These are phyloP conservation scores for Euwallacea fornicatus DNA, from an alignment of 1,140 invertebrate species.

Conservation along the genomic window DNA sequence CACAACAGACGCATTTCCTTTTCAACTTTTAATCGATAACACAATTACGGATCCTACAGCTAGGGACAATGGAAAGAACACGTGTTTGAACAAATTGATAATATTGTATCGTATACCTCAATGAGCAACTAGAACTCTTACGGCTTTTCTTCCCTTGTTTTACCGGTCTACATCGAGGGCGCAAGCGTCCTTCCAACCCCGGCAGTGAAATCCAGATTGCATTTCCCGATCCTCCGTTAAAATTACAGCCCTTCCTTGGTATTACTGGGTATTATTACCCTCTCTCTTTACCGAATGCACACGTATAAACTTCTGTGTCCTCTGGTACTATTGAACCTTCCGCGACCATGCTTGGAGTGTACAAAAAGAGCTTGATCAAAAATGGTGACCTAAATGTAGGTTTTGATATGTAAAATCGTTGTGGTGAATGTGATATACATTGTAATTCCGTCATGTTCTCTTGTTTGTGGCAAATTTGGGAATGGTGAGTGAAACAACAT, in stretches of 20 bases:
- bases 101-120: no score
- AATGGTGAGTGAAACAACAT: constrained; percentile 56
- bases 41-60: no score
- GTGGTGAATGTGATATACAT: not conserved
- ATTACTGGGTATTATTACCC: not conserved
- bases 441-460: constrained; percentile 58
- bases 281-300: no score
- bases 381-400: constrained; percentile 30
- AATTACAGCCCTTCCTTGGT: constrained; percentile 23
- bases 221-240: constrained; percentile 27
- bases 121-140: not conserved
- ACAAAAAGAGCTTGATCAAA: no score
- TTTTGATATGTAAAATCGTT: not conserved
- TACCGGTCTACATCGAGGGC: constrained; percentile 24
- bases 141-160: not conserved
- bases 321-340: no score
- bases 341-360: no score
- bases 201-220: constrained; percentile 23
- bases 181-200: constrained; percentile 17
- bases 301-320: not conserved
- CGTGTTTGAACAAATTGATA: no score
- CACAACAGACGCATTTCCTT: no score
- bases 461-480: constrained; percentile 68
- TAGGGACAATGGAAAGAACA: no score
- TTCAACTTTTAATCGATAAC: no score